phyloP scores from a whole-genome alignment of 2,113 vertebrate species.

The Struthio camelus region DNA sequence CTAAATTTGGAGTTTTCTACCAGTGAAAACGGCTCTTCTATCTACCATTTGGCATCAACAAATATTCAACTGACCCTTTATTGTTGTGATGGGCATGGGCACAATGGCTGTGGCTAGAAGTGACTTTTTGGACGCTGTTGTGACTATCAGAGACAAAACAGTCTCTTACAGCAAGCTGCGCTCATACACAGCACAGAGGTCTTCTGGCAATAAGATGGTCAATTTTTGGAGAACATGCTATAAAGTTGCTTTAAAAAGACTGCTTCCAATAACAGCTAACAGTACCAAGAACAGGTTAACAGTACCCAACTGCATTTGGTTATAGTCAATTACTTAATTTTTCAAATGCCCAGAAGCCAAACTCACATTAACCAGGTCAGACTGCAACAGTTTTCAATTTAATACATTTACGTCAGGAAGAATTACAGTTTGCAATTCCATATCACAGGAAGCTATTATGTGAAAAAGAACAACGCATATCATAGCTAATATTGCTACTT shows the following conservation, averaged over 20 bases:
- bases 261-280: not conserved
- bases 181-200: no score
- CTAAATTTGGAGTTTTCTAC: not conserved
- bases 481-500: not conserved
- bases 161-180: not conserved
- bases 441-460: not conserved
- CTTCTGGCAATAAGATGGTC: not conserved
- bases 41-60: not conserved
- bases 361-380: not conserved
- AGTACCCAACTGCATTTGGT: not conserved
- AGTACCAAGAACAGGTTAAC: not conserved
- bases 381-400: not conserved
- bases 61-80: not conserved
- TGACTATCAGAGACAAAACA: not conserved
- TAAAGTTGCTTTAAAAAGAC: not conserved
- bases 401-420: not conserved
- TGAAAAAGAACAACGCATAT: not conserved
- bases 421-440: not conserved
- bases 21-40: not conserved
- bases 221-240: not conserved
- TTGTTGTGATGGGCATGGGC: not conserved
- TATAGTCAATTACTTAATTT: not conserved
- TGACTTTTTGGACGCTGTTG: not conserved
- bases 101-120: not conserved
- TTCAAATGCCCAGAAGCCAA: slow-evolving; percentile 11